Base-by-base conservation (phyloP, 2,797 vertebrate genomes). In the Hirundo rustica region DNA sequence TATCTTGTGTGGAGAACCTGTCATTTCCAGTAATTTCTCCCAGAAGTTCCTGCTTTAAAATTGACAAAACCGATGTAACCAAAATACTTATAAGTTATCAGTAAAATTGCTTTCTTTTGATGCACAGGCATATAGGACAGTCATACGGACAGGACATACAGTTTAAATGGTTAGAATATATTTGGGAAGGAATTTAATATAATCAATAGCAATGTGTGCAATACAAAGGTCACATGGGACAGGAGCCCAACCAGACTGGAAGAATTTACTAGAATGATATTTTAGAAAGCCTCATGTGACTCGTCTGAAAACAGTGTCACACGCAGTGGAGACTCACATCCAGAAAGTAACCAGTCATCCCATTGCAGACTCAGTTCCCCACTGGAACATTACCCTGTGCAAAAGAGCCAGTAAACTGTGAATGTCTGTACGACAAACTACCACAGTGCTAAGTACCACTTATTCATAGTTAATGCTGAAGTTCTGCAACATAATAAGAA, bases 11-110 rank as follows among this genome's bases (percentile, higher is more conserved):
- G 65, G 44, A 96, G 34, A 68, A 93, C 6, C 42, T 92, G 79
- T 80, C 91, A 85, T 85, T 95, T 93, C 47, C 79, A 96, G 42
- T 54, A 54, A 95, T 57, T 89, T 80, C 68, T 44, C 66, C n/a
- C 61, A 83, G 85, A 58, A 95, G 50, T 25, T 88, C 57, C 47
- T 80, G 25, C 42, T 75, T 14, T 44, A 89, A 91, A 92, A 83
- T 14, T 89, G 57, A 83, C 44, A 47, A 79, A 87, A 73, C 13
- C 60, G 36, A 78, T 82, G 20, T 9, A 96, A 83, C 20, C 21
- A 86, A 84, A 71, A 73, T 58, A 62, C 27, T 54, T 58, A 1
- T 2, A 88, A 91, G 48, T 6, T 42, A 21, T 53, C 53, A 80
- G 66, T 25, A 75, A 70, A 92, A 87, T 13, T 40, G 26, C 14